Evolutionary conservation across 2,888 invertebrate genomes (phyloP), one percentile per base, ranked within the genome.

Genomic region (Nomada ruficornis): DNA sequence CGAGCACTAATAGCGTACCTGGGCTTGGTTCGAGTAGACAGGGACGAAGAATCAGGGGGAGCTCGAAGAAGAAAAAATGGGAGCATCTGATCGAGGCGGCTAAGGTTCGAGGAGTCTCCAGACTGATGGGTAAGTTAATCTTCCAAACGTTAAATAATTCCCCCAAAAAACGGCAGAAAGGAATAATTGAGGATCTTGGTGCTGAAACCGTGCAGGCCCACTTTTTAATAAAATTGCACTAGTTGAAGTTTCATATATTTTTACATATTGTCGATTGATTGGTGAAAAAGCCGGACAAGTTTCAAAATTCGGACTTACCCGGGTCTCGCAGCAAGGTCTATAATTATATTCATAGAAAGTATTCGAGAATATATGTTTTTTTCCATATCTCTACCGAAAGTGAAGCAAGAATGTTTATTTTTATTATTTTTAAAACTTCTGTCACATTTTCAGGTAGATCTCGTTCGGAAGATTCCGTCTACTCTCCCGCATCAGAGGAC

Each of bases 81-180:
- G 97, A 97, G 82, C 97, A 98, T 57, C 95, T 98, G 82, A 98
- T 98, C 92, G 98, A 98, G 93, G 98, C 98, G 63, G 97, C 98
- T 59, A 97, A 97, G 91, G 96, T 96, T 81, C 65, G 73, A 1
- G 97, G 97, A 90, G 97, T 98, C 67, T 96, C 97, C 42, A 95
- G 97, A 84, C 95, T 98, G 90, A 96, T 98, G 86, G 97, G 97
- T 93, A 85, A 91, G 72, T 29, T n/a, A 0, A 4, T 47, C 20
- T 13, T 63, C 23, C 5, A n/a, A 54, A n/a, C 1, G n/a, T 15
- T 36, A 36, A 7, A 36, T 36, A 7, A 59, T 13, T 57, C 11
- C 23, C 15, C 4, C 47, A 0, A 15, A 47, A 10, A 47, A 47
- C 3, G 10, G 15, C 15, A 15, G 47, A 47, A 13, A 47, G 0